These are phyloP conservation scores for Channa maculata DNA, from an alignment of 2,113 vertebrate genomes.

Conservation along the genomic window DNA sequence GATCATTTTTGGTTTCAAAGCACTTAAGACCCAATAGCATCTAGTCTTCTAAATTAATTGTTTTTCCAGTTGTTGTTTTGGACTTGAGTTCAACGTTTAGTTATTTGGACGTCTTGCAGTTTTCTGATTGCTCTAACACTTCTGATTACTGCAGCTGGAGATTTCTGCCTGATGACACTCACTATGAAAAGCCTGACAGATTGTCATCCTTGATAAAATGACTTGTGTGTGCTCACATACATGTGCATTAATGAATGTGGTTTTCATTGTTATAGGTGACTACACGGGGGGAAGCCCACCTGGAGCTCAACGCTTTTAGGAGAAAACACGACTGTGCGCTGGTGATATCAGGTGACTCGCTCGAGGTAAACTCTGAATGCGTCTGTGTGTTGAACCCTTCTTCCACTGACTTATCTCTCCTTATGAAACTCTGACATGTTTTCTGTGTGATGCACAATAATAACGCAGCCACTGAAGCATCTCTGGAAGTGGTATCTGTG, in stretches of 20 bases:
- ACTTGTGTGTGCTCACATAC: neutral
- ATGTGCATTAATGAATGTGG: constrained; percentile 42
- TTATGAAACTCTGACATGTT: constrained; percentile 44
- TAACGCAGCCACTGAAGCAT: constrained; percentile 9
- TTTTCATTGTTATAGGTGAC: constrained; percentile 85
- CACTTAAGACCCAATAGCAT: too few species aligned
- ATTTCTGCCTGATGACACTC: constrained; percentile 54
- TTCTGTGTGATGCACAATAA: constrained; percentile 42
- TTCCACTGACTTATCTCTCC: constrained; percentile 31
- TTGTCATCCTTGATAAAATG: constrained; percentile 21
- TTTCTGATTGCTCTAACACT: neutral
- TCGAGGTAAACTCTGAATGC: constrained; percentile 86
- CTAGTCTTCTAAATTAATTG: too few species aligned
- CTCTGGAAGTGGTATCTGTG: constrained; percentile 68
- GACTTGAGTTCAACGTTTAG: too few species aligned
- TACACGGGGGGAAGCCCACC: constrained; percentile 94
- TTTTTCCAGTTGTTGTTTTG: too few species aligned
- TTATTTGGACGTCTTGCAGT: neutral
- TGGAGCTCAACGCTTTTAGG: constrained; percentile 96
- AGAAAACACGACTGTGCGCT: constrained; percentile 96
- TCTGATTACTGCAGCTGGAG: constrained; percentile 22
- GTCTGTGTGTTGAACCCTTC: constrained; percentile 5
- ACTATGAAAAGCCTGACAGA: constrained; percentile 22
- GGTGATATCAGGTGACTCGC: constrained; percentile 96
- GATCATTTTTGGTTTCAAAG: too few species aligned